These are phyloP conservation scores for Trachelipus rathkii DNA, from an alignment of 1,140 invertebrate genomes.

Conservation along the genomic window DNA sequence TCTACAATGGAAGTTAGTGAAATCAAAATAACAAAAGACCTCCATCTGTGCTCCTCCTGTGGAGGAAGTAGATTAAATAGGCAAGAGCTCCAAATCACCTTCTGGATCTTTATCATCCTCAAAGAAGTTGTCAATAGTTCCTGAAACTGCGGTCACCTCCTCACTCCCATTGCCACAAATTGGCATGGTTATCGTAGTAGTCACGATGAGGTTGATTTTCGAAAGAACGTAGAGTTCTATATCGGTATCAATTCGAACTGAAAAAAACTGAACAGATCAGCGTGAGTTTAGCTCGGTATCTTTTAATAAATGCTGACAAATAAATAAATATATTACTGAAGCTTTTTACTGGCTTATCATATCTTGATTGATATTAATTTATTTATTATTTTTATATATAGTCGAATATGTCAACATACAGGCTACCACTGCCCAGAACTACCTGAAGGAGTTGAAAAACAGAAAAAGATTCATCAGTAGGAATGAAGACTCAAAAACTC, in stretches of 20 bases:
- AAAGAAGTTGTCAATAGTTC: slow-evolving; percentile 49
- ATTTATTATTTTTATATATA: slow-evolving; percentile 46
- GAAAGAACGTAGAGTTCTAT: slow-evolving; percentile 57
- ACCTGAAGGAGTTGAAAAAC: slow-evolving; percentile 47
- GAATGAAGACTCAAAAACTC: slow-evolving; percentile 61
- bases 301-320: too few species aligned
- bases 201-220: slow-evolving; percentile 48
- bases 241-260: slow-evolving; percentile 69
- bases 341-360: too few species aligned
- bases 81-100: slow-evolving; percentile 34
- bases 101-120: slow-evolving; percentile 50
- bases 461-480: slow-evolving; percentile 50
- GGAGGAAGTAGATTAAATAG: slow-evolving; percentile 28
- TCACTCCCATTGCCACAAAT: slow-evolving; percentile 65
- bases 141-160: slow-evolving; percentile 58
- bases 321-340: too few species aligned
- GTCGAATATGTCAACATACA: slow-evolving; percentile 68
- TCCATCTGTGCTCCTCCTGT: slow-evolving; percentile 43
- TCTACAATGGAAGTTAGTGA: slow-evolving; percentile 19
- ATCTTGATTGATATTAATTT: background rate
- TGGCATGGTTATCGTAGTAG: slow-evolving; percentile 48
- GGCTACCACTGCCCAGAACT: slow-evolving; percentile 59
- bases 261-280: slow-evolving; percentile 67
- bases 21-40: slow-evolving; percentile 45
- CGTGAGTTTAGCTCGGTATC: too few species aligned